Percentiles rank a stretch among this genome's conserved stretches.
These are phyloP conservation scores for Scophthalmus maximus DNA, from an alignment of 2,113 vertebrate genomes.

Conservation along the genomic window DNA sequence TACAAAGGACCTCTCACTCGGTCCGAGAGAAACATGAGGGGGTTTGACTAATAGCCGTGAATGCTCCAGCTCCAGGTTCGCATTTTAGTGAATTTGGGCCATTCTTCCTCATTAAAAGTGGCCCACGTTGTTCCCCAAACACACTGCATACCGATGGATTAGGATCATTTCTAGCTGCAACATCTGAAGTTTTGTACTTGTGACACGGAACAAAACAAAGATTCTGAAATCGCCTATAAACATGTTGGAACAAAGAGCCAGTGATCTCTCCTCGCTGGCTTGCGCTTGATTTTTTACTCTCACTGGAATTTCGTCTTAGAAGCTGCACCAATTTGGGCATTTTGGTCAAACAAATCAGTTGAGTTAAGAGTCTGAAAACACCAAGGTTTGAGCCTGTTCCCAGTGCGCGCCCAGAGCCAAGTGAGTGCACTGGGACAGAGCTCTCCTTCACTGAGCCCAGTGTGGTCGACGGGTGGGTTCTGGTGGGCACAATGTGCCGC, in stretches of 20 bases:
- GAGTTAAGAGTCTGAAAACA: slow-evolving; percentile 74
- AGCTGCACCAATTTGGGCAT: slow-evolving; percentile 59
- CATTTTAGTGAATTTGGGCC: slow-evolving; percentile 71
- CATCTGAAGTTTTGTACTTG: slow-evolving; percentile 32
- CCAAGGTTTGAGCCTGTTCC: slow-evolving; percentile 65
- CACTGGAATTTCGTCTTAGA: slow-evolving; percentile 63
- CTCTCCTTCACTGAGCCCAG: slow-evolving; percentile 66
- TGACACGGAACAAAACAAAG: slow-evolving; percentile 8
- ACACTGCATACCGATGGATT: slow-evolving; percentile 25
- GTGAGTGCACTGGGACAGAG: slow-evolving; percentile 66
- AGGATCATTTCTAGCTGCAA: slow-evolving; percentile 41
- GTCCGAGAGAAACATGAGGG: slow-evolving; percentile 50
- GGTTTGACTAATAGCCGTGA: slow-evolving; percentile 65
- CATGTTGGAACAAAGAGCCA: slow-evolving; percentile 44
- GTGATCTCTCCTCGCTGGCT: slow-evolving; percentile 31
- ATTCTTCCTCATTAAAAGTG: slow-evolving; percentile 72
- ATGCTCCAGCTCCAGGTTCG: slow-evolving; percentile 63
- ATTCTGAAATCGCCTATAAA: slow-evolving; percentile 44
- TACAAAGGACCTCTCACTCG: slow-evolving; percentile 73
- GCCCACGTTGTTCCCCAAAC: slow-evolving; percentile 43
- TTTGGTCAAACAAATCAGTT: slow-evolving; percentile 73
- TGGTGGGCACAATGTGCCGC: slow-evolving; percentile 59
- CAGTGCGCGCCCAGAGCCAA: slow-evolving; percentile 50
- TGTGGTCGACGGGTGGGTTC: slow-evolving; percentile 48
- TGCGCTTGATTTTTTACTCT: slow-evolving; percentile 50